Evolutionary conservation across 2,797 vertebrate species (phyloP).

Genomic region (Channallabes apus): DNA sequence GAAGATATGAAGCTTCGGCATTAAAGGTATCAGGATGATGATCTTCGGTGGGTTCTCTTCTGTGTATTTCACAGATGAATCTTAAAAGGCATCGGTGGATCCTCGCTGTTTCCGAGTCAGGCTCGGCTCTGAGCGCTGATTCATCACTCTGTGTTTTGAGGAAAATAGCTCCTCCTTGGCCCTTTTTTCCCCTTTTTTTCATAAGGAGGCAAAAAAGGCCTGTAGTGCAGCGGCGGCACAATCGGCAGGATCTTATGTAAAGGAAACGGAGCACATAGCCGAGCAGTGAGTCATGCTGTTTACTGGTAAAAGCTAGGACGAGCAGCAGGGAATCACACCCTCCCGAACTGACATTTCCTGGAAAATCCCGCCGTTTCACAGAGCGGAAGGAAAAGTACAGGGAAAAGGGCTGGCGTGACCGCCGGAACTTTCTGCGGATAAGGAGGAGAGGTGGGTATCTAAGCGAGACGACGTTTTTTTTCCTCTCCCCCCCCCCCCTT

Average conservation of each 20-base stretch:
- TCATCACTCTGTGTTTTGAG: constrained; percentile 46
- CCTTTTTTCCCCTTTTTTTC: constrained; percentile 42
- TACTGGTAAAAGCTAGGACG: constrained; percentile 76
- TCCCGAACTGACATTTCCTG: constrained; percentile 78
- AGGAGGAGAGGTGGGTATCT: constrained; percentile 68
- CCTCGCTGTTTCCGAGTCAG: constrained; percentile 45
- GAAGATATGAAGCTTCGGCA: constrained; percentile 39
- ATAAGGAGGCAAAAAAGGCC: constrained; percentile 59
- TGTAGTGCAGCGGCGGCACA: constrained; percentile 66
- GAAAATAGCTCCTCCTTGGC: constrained; percentile 45
- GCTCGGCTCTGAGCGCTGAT: constrained; percentile 48
- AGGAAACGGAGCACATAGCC: constrained; percentile 78
- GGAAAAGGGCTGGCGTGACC: constrained; percentile 68
- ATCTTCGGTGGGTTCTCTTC: no score
- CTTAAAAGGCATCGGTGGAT: constrained; percentile 55
- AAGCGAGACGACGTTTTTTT: constrained; percentile 57
- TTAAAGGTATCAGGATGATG: constrained; percentile 46
- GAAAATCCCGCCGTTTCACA: constrained; percentile 79
- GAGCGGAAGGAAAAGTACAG: constrained; percentile 79
- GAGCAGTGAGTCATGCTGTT: constrained; percentile 80
- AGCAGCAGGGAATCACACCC: constrained; percentile 79
- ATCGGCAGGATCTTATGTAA: constrained; percentile 75
- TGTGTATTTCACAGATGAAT: neutral
- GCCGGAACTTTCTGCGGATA: constrained; percentile 66
- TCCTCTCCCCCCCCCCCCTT: neutral